Percentiles rank a stretch among this genome's conserved stretches.
These are phyloP conservation scores for Protobothrops mucrosquamatus DNA, from an alignment of 2,113 vertebrate genomes.

Conservation along the genomic window DNA sequence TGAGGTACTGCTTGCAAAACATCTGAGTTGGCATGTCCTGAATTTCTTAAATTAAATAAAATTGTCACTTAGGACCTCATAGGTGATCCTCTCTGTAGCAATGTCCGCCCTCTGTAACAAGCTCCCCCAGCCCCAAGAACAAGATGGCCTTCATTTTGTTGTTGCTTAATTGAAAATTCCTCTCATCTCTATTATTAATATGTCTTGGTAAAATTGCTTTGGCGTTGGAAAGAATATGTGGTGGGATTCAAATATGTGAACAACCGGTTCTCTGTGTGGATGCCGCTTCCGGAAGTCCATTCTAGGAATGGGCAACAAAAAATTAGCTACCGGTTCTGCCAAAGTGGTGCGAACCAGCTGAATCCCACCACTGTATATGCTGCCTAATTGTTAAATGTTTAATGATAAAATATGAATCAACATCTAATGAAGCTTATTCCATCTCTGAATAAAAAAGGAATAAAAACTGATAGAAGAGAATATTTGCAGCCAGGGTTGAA, in stretches of 20 bases:
- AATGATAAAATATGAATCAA: not conserved
- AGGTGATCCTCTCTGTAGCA: not conserved
- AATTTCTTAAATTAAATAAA: not conserved
- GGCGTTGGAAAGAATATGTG: not conserved
- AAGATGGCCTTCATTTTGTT: not conserved
- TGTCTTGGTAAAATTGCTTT: not conserved
- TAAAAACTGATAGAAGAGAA: not conserved
- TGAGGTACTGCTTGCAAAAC: not conserved
- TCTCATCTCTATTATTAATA: not conserved
- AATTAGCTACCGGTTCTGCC: too few species aligned
- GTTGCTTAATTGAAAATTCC: not conserved
- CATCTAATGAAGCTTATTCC: not conserved
- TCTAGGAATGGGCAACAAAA: too few species aligned
- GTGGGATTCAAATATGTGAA: too few species aligned
- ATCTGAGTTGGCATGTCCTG: not conserved
- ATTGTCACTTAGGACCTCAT: not conserved
- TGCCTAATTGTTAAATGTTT: not conserved
- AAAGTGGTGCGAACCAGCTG: too few species aligned
- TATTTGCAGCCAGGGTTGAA: not conserved
- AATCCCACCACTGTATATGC: not conserved
- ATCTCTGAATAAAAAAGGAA: not conserved
- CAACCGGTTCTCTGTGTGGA: too few species aligned
- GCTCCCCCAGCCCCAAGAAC: not conserved
- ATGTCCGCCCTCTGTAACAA: not conserved
- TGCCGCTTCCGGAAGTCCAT: too few species aligned